phyloP scores from a whole-genome alignment of 2,113 vertebrate species.

The Aspiorhynchus laticeps region DNA sequence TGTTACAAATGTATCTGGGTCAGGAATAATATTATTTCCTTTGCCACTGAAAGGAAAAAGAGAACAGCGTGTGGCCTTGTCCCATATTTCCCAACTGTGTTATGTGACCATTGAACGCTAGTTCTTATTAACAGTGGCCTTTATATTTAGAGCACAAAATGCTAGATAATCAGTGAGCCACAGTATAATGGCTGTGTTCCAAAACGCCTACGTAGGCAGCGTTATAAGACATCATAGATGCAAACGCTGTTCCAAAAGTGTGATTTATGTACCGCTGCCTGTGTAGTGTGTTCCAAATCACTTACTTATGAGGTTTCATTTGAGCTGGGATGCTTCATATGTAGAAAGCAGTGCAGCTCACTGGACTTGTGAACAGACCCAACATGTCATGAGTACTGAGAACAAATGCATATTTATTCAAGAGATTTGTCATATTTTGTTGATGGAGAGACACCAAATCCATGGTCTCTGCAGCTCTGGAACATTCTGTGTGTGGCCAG shows the following conservation, averaged over 20 bases:
- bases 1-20: neutral
- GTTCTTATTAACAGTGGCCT: neutral
- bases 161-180: neutral
- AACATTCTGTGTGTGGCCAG: neutral
- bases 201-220: neutral
- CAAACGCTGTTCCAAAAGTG: neutral
- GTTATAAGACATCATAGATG: neutral
- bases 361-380: neutral
- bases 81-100: slow-evolving; percentile 4
- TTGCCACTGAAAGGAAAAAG: neutral
- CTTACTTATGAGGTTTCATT: neutral
- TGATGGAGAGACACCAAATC: slow-evolving; percentile 1
- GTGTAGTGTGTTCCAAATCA: neutral
- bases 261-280: neutral
- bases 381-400: neutral
- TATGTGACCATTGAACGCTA: neutral
- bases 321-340: neutral
- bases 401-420: slow-evolving; percentile 36
- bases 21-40: neutral
- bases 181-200: neutral
- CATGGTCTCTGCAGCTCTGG: neutral
- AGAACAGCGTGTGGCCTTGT: neutral
- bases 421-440: slow-evolving; percentile 17
- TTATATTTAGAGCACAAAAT: slow-evolving; percentile 4
- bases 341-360: neutral